Evolutionary conservation across 2,888 invertebrate species (phyloP).

Genomic region (Limnephilus auricula): DNA sequence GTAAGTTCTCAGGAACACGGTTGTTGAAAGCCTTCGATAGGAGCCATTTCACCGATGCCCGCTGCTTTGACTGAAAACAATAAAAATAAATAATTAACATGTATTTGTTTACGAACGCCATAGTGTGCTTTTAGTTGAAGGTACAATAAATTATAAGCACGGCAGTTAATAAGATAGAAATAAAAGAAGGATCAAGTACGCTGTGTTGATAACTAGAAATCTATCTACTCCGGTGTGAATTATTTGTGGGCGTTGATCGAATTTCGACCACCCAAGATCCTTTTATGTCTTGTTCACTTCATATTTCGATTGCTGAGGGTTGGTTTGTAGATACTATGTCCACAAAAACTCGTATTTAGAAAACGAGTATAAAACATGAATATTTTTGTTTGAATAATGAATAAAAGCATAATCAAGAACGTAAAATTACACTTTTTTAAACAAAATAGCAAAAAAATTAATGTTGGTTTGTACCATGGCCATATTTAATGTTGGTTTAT

Average conservation of each 20-base stretch:
- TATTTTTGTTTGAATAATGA: too few species aligned
- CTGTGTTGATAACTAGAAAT: neutral
- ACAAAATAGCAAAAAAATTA: too few species aligned
- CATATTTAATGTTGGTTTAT: too few species aligned
- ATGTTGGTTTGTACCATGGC: too few species aligned
- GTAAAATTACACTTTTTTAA: too few species aligned
- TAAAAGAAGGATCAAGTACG: neutral
- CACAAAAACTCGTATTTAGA: too few species aligned
- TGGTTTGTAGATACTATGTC: too few species aligned
- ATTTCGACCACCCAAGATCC: neutral
- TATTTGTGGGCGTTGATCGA: neutral
- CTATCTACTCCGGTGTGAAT: neutral
- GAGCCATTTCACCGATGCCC: constrained; percentile 97
- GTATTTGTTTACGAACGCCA: neutral
- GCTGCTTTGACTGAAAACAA: constrained; percentile 92
- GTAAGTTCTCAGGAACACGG: constrained; percentile 93
- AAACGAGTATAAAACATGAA: too few species aligned
- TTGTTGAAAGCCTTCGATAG: constrained; percentile 97
- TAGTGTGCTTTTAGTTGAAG: neutral
- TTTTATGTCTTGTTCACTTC: neutral
- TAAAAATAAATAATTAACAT: constrained; percentile 40
- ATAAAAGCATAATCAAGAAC: too few species aligned
- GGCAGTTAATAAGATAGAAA: neutral
- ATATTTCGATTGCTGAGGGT: too few species aligned
- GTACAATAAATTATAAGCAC: neutral